These are phyloP conservation scores for Drosophila simulans DNA, from an alignment of 1,140 invertebrate genomes.

Conservation along the genomic window DNA sequence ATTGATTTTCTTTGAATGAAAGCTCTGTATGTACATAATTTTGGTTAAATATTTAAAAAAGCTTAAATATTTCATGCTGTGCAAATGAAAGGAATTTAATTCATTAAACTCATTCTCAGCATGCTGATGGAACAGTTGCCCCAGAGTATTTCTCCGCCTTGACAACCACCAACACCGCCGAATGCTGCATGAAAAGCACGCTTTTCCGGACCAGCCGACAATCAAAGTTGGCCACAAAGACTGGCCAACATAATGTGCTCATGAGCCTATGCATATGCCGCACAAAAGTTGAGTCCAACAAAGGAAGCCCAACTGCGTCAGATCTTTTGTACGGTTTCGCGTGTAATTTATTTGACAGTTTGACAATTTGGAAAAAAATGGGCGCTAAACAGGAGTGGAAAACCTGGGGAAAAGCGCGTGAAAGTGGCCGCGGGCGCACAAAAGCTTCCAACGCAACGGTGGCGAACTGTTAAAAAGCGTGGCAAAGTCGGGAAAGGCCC, in stretches of 20 bases:
- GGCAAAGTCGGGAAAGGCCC: constrained; percentile 24
- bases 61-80: too few relatives aligned
- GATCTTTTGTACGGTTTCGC: constrained; percentile 62
- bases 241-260: constrained; percentile 52
- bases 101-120: background rate
- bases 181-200: constrained; percentile 20
- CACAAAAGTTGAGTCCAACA: constrained; percentile 49
- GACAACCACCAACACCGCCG: background rate
- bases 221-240: constrained; percentile 65
- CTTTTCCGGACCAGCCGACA: constrained; percentile 43
- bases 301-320: constrained; percentile 59
- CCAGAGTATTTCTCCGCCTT: constrained; percentile 10
- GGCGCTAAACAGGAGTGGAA: constrained; percentile 20
- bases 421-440: constrained; percentile 64
- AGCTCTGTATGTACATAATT: too few relatives aligned
- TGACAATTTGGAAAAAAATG: constrained; percentile 72
- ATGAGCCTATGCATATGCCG: constrained; percentile 32
- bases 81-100: background rate
- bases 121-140: background rate
- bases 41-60: too few relatives aligned
- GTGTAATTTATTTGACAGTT: constrained; percentile 81
- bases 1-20: too few relatives aligned
- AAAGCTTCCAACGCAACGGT: constrained; percentile 47
- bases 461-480: constrained; percentile 17
- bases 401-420: constrained; percentile 61